Conservation (phyloP, 2,888 invertebrate species). For the Ophion ventricosus region DNA sequence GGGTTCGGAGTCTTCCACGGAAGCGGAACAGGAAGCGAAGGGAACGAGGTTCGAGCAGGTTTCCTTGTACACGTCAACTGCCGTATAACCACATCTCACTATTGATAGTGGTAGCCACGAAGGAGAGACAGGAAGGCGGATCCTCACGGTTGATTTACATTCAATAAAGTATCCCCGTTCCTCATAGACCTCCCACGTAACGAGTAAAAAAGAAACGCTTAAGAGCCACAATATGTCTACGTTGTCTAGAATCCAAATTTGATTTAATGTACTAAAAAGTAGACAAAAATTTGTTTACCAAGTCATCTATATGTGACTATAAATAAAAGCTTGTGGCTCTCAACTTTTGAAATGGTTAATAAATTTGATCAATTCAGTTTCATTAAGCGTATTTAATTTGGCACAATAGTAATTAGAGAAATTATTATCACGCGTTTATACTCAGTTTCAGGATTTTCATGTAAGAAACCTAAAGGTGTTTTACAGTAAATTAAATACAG, state of each 20-base stretch:
- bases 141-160: slow-evolving; percentile 69
- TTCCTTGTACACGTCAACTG: slow-evolving; percentile 41
- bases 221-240: background rate
- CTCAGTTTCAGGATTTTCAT: too few relatives aligned
- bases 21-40: slow-evolving; percentile 67
- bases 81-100: background rate
- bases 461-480: too few relatives aligned
- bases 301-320: too few relatives aligned
- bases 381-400: too few relatives aligned
- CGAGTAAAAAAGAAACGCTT: background rate
- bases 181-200: slow-evolving; percentile 66
- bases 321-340: too few relatives aligned
- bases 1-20: slow-evolving; percentile 63
- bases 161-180: slow-evolving; percentile 60
- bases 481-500: too few relatives aligned
- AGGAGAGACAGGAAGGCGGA: slow-evolving; percentile 62
- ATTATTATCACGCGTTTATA: too few relatives aligned
- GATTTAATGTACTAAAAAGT: too few relatives aligned
- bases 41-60: slow-evolving; percentile 46
- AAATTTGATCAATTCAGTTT: too few relatives aligned
- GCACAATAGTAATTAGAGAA: too few relatives aligned
- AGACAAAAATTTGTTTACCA: too few relatives aligned
- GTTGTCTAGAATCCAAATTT: background rate
- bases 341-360: too few relatives aligned
- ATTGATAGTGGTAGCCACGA: slow-evolving; percentile 30